These are phyloP conservation scores for Sparidentex hasta DNA, from an alignment of 2,797 vertebrate species.

Conservation along the genomic window DNA sequence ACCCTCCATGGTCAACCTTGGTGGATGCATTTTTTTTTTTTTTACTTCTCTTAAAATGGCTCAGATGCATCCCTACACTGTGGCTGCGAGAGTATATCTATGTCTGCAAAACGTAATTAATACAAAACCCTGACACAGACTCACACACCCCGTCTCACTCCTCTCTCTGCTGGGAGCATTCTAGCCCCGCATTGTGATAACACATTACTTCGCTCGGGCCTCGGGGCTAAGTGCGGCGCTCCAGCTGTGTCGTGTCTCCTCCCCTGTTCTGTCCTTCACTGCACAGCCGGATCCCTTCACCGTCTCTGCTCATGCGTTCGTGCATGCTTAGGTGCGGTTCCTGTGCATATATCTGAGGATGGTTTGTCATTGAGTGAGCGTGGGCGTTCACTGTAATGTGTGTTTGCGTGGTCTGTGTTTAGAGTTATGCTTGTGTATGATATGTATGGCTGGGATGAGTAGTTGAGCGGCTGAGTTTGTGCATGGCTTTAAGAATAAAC, in stretches of 20 bases:
- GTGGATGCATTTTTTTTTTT: too few species aligned
- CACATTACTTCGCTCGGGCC: slow-evolving; percentile 31
- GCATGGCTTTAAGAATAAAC: slow-evolving; percentile 14
- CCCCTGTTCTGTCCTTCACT: slow-evolving; percentile 66
- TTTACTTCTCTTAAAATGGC: background rate
- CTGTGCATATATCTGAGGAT: slow-evolving; percentile 1
- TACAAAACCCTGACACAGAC: slow-evolving; percentile 2
- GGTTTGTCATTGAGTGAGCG: background rate
- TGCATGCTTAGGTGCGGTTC: slow-evolving; percentile 12
- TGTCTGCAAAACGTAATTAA: slow-evolving; percentile 3
- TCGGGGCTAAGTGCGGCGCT: slow-evolving; percentile 22
- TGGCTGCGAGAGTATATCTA: background rate
- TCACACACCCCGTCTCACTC: background rate
- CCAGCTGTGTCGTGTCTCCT: slow-evolving; percentile 77
- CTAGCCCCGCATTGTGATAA: slow-evolving; percentile 52
- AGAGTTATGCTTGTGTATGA: background rate
- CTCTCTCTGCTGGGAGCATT: slow-evolving; percentile 31
- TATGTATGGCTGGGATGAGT: background rate
- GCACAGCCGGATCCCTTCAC: slow-evolving; percentile 75
- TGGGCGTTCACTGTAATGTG: background rate
- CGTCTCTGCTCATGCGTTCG: slow-evolving; percentile 27
- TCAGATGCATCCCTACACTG: background rate
- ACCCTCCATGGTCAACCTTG: too few species aligned
- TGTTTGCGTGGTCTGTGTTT: background rate
- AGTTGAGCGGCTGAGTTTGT: slow-evolving; percentile 5